Percentiles rank a stretch among this genome's conserved stretches.
phyloP scores from a whole-genome alignment of 1,140 invertebrate species.

The Solen grandis region DNA sequence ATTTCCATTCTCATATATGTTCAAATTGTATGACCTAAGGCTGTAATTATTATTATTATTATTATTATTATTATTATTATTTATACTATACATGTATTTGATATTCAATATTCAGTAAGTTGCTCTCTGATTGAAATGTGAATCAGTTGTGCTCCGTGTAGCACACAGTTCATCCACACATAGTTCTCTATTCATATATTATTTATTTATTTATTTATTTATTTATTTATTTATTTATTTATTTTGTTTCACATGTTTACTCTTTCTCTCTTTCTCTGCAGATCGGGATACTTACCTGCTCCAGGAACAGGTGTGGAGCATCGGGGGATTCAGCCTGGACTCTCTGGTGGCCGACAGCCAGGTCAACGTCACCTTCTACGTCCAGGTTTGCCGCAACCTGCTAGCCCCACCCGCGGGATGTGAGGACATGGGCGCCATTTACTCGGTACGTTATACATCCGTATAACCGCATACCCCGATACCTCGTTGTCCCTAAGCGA shows the following conservation, averaged over 20 bases:
- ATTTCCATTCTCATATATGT: no score
- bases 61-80: no score
- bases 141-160: no score
- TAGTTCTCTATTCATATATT: background rate
- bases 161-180: no score
- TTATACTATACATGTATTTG: no score
- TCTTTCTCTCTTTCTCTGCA: no score
- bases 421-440: slow-evolving; percentile 28
- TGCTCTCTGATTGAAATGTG: no score
- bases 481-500: no score
- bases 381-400: slow-evolving; percentile 45
- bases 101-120: no score
- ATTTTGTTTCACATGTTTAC: background rate
- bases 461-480: no score
- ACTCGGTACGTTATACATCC: slow-evolving; percentile 24
- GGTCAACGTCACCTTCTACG: slow-evolving; percentile 50
- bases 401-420: slow-evolving; percentile 20
- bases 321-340: slow-evolving; percentile 38
- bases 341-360: slow-evolving; percentile 40
- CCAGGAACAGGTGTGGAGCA: slow-evolving; percentile 32
- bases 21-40: no score
- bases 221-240: background rate
- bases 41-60: no score
- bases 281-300: slow-evolving; percentile 40
- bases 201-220: background rate